phyloP scores from a whole-genome alignment of 1,140 invertebrate species.

The Heliothis virescens region DNA sequence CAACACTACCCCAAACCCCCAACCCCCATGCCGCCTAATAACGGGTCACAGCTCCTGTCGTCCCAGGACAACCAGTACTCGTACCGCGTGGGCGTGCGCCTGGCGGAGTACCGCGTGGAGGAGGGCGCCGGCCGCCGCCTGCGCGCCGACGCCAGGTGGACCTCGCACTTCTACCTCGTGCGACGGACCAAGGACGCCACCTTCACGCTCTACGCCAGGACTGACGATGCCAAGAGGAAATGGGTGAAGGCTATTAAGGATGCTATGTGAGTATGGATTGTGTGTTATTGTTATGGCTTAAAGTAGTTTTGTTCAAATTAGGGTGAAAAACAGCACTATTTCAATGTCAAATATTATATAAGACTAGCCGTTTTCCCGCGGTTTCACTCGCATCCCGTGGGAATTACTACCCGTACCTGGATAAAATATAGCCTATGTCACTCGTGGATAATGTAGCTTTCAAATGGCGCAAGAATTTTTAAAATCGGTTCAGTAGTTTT shows the following conservation, averaged over 20 bases:
- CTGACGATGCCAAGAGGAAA: conserved; percentile 94
- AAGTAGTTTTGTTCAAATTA: too few relatives aligned
- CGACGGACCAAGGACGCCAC: conserved; percentile 93
- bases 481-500: too few relatives aligned
- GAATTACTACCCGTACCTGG: too few relatives aligned
- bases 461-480: too few relatives aligned
- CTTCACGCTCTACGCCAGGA: conserved; percentile 96
- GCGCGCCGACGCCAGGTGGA: conserved; percentile 91
- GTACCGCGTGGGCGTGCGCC: conserved; percentile 94
- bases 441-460: too few relatives aligned
- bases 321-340: too few relatives aligned
- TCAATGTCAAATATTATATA: too few relatives aligned
- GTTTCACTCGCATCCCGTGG: too few relatives aligned
- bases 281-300: too few relatives aligned
- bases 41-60: neutral
- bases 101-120: conserved; percentile 95
- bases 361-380: too few relatives aligned
- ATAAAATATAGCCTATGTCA: too few relatives aligned
- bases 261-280: conserved; percentile 91
- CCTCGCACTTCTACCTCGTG: conserved; percentile 94
- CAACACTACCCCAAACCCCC: neutral
- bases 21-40: too few relatives aligned
- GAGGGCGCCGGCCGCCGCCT: conserved; percentile 89
- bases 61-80: conserved; percentile 95
- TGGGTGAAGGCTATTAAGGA: conserved; percentile 97